These are phyloP conservation scores for Scrobipalpa costella DNA, from an alignment of 2,888 invertebrate species.

Conservation along the genomic window DNA sequence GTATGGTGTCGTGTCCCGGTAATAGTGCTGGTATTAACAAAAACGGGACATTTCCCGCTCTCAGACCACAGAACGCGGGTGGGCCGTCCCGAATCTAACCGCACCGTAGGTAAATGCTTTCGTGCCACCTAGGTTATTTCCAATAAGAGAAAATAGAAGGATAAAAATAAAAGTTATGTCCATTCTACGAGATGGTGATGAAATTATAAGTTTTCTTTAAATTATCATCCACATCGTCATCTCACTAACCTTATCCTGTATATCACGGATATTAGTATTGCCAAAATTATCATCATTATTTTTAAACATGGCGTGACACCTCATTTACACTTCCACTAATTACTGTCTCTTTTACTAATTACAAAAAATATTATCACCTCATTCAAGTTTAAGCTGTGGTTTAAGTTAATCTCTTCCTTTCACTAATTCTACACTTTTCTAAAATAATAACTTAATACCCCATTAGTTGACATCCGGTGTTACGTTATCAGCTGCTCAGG, in stretches of 20 bases:
- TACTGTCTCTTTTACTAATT: not conserved
- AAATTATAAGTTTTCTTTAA: too few relatives aligned
- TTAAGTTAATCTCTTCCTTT: slow-evolving; percentile 8
- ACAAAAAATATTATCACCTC: not conserved
- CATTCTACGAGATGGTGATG: too few relatives aligned
- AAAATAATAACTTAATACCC: not conserved
- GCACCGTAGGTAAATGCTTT: slow-evolving; percentile 33
- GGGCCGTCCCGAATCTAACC: slow-evolving; percentile 35
- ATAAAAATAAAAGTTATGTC: not conserved
- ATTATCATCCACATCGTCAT: too few relatives aligned
- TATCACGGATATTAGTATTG: too few relatives aligned
- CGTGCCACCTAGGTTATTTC: slow-evolving; percentile 28
- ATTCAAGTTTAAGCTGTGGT: not conserved
- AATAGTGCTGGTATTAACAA: slow-evolving; percentile 19
- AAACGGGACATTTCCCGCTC: slow-evolving; percentile 28
- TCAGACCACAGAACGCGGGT: slow-evolving; percentile 38
- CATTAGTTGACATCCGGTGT: slow-evolving; percentile 43
- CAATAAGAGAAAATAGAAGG: not conserved
- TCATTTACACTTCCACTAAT: slow-evolving; percentile 2
- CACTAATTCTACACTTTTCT: not conserved
- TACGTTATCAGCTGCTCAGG: slow-evolving; percentile 42
- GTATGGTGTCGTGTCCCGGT: slow-evolving; percentile 15
- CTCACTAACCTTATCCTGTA: too few relatives aligned
- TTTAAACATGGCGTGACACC: too few relatives aligned
- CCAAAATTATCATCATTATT: too few relatives aligned